Percentiles rank a stretch among this genome's conserved stretches.
phyloP scores from a whole-genome alignment of 2,888 invertebrate species.

The Mycalesis mineus region DNA sequence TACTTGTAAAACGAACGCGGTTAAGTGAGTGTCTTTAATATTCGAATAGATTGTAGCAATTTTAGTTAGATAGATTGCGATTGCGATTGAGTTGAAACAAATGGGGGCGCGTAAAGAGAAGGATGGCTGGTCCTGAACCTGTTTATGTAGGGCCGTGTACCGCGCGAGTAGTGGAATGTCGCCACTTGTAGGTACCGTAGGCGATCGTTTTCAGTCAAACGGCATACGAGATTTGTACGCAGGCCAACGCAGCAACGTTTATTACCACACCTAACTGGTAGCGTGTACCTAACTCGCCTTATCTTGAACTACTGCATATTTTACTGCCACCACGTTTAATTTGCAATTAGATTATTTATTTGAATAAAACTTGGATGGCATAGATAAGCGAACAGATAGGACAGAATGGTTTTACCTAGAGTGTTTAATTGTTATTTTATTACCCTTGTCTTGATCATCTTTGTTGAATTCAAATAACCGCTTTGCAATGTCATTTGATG shows the following conservation, averaged over 20 bases:
- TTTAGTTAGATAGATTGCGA: no score
- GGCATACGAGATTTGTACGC: slow-evolving; percentile 63
- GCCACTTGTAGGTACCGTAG: slow-evolving; percentile 69
- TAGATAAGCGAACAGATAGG: background rate
- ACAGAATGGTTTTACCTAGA: no score
- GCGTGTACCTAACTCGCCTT: slow-evolving; percentile 48
- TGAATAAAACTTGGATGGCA: slow-evolving; percentile 4
- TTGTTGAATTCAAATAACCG: no score
- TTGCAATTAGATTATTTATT: slow-evolving; percentile 15
- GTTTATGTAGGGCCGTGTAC: slow-evolving; percentile 67
- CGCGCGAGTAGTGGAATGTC: slow-evolving; percentile 69
- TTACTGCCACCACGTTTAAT: slow-evolving; percentile 18
- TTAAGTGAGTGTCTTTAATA: slow-evolving; percentile 20
- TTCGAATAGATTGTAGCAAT: slow-evolving; percentile 47
- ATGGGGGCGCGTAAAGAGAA: slow-evolving; percentile 54
- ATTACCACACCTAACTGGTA: slow-evolving; percentile 58
- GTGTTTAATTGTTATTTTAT: no score
- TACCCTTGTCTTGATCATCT: no score
- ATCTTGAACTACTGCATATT: slow-evolving; percentile 53
- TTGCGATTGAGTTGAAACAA: slow-evolving; percentile 31
- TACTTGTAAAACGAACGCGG: slow-evolving; percentile 50
- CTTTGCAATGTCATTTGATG: no score
- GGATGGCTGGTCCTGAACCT: slow-evolving; percentile 60
- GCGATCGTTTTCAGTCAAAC: slow-evolving; percentile 55
- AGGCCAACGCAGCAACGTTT: slow-evolving; percentile 47